Percentiles rank a stretch among this genome's conserved stretches.
phyloP scores from a whole-genome alignment of 37 sponge, comb jelly and placozoan genomes.

The Geodia barretti region DNA sequence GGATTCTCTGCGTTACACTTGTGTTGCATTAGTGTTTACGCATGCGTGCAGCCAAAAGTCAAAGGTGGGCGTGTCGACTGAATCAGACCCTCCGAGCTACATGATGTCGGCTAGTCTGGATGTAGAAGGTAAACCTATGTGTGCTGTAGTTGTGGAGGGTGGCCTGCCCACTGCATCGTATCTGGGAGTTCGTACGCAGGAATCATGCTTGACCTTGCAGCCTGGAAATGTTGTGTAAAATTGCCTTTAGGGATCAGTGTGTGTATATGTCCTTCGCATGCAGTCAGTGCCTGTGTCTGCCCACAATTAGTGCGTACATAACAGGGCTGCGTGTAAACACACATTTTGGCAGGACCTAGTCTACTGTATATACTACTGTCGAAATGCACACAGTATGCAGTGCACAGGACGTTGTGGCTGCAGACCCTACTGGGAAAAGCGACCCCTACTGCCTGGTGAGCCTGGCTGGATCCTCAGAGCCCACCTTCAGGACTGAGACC shows the following conservation, averaged over 20 bases:
- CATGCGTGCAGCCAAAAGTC: too few species aligned
- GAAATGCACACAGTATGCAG: constrained; percentile 43
- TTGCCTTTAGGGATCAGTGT: too few species aligned
- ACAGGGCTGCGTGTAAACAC: not conserved
- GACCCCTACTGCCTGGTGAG: constrained; percentile 82
- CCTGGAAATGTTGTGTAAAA: too few species aligned
- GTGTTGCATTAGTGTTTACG: too few species aligned
- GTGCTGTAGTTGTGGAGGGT: not conserved
- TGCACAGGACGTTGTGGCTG: constrained; percentile 28
- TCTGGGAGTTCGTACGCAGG: too few species aligned
- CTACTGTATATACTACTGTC: not conserved
- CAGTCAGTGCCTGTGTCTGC: not conserved
- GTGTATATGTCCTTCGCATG: not conserved
- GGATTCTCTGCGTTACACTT: too few species aligned
- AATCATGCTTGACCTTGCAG: too few species aligned
- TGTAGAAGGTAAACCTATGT: not conserved
- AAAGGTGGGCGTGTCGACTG: not conserved
- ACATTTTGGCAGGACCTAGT: not conserved
- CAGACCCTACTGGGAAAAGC: constrained; percentile 66
- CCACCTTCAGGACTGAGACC: constrained; percentile 51
- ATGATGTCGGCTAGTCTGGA: not conserved
- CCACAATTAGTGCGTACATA: not conserved
- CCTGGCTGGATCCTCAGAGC: constrained; percentile 29
- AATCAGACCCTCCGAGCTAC: not conserved
- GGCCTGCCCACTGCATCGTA: too few species aligned